Conservation (phyloP, 2,797 vertebrate species). For the Darevskia nairensis region DNA sequence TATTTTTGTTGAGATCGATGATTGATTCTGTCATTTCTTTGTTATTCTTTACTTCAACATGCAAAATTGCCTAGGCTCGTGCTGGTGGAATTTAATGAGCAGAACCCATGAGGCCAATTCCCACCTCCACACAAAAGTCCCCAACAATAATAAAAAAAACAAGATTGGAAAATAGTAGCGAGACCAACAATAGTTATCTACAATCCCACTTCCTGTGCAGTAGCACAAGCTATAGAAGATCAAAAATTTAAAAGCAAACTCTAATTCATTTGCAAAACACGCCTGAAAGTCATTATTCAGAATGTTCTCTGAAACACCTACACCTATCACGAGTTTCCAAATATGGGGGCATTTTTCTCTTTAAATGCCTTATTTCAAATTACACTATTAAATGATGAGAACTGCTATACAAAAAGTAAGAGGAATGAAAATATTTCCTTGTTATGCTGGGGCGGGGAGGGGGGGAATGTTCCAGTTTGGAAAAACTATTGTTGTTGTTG, state of each 20-base stretch:
- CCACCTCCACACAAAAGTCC: not conserved
- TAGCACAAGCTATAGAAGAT: not conserved
- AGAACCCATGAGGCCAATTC: not conserved
- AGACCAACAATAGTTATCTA: not conserved
- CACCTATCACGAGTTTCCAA: not conserved
- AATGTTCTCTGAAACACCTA: constrained; percentile 16
- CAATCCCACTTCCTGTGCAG: not conserved
- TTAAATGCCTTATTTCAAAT: constrained; percentile 8
- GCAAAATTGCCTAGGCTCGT: not conserved
- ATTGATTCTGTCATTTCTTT: not conserved
- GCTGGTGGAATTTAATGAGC: not conserved
- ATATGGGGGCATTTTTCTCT: not conserved
- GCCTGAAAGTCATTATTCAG: constrained; percentile 1
- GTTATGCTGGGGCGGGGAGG: not conserved
- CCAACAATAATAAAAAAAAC: not conserved
- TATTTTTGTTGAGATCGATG: not conserved
- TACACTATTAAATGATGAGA: constrained; percentile 2
- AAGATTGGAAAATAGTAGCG: not conserved
- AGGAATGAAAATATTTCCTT: not conserved
- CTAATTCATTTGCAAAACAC: not conserved
- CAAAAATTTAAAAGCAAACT: not conserved
- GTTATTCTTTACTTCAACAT: not conserved
- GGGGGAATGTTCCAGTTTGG: not conserved
- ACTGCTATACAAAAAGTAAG: not conserved
- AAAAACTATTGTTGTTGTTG: not conserved